Evolutionary conservation across 1,140 invertebrate genomes (phyloP).

Genomic region (Brachionus rotundiformis): DNA sequence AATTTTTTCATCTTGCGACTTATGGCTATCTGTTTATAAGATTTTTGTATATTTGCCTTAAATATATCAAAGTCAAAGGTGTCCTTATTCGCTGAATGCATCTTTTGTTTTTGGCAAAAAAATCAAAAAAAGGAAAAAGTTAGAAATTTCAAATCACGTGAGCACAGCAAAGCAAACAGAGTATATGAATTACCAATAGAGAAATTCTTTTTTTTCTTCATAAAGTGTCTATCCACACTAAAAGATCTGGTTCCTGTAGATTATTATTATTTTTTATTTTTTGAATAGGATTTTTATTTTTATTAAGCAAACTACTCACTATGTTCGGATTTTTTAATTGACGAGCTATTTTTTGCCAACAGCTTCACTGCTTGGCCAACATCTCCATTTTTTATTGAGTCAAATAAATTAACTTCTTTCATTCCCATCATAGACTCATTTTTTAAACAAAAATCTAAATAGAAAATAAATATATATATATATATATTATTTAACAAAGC

Average conservation of each 20-base stretch:
- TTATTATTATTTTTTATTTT: not conserved
- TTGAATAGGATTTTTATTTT: not conserved
- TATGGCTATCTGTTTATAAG: constrained; percentile 35
- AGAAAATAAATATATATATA: too few species aligned
- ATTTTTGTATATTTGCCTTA: constrained; percentile 41
- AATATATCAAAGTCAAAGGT: constrained; percentile 26
- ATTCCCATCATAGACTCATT: constrained; percentile 9
- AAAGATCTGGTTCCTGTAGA: constrained; percentile 12
- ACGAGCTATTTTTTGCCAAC: not conserved
- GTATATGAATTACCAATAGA: constrained; percentile 2
- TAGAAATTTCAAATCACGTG: not conserved
- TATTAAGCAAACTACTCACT: not conserved
- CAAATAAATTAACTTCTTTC: constrained; percentile 39
- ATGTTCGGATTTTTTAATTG: constrained; percentile 2
- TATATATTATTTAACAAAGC: not conserved
- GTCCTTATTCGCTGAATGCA: not conserved
- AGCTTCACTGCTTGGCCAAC: not conserved
- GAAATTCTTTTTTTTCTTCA: constrained; percentile 20
- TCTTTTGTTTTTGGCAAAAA: not conserved
- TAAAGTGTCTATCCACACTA: constrained; percentile 21
- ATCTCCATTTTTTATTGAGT: constrained; percentile 42
- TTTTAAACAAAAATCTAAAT: not conserved
- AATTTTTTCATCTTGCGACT: constrained; percentile 48
- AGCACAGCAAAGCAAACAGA: not conserved
- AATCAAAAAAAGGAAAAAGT: not conserved